A percentile compares a stretch with the other conserved stretches of the same genome.
phyloP scores from a whole-genome alignment of 2,888 invertebrate species.

The Iphiclides podalirius region DNA sequence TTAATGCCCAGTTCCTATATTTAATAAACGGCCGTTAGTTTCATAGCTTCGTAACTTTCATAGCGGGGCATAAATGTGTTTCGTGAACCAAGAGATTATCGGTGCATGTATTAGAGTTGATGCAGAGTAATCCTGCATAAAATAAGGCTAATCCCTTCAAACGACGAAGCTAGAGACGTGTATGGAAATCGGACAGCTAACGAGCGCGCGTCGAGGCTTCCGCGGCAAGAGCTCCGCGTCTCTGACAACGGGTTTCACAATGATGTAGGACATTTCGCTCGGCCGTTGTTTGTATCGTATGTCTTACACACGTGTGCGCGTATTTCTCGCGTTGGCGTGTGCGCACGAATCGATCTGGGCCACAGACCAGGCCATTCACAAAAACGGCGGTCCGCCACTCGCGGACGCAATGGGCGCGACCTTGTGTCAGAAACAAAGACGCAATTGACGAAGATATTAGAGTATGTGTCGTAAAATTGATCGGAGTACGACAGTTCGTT shows the following conservation, averaged over 20 bases:
- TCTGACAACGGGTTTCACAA: constrained; percentile 10
- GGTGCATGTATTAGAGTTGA: too few species aligned
- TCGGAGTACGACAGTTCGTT: constrained; percentile 6
- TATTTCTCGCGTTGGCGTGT: neutral
- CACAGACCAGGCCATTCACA: constrained; percentile 24
- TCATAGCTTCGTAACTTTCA: too few species aligned
- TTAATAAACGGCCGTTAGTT: too few species aligned
- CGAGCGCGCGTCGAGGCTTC: constrained; percentile 6
- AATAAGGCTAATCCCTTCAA: too few species aligned
- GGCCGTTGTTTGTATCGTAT: too few species aligned
- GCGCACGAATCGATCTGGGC: constrained; percentile 13
- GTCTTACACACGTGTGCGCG: too few species aligned
- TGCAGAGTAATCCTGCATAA: too few species aligned
- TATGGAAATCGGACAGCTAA: constrained; percentile 9
- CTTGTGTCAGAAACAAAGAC: constrained; percentile 26
- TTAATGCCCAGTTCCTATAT: too few species aligned
- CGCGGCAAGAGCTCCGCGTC: neutral
- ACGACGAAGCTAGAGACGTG: too few species aligned
- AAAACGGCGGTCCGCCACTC: constrained; percentile 5
- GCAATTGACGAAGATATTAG: constrained; percentile 24
- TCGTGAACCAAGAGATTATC: too few species aligned
- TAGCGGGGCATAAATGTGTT: too few species aligned
- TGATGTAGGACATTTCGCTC: too few species aligned
- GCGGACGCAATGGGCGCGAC: constrained; percentile 19
- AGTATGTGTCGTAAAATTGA: constrained; percentile 18